phyloP scores from a whole-genome alignment of 2,113 vertebrate species.

The Coptodon bakossiorum region DNA sequence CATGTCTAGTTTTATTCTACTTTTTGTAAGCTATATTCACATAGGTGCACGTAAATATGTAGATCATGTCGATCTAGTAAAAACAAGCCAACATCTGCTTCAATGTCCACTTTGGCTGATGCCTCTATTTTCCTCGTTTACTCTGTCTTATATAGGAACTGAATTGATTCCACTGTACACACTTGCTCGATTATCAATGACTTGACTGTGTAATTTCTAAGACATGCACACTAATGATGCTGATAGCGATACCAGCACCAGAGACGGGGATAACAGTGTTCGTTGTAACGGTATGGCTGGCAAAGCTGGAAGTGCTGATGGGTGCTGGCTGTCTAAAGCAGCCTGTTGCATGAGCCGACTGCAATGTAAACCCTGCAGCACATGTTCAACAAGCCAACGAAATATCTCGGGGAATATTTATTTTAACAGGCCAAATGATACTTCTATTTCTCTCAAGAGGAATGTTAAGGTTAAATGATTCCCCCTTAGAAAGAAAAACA shows the following conservation, averaged over 20 bases:
- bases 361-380: conserved; percentile 55
- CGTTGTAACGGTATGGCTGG: not conserved
- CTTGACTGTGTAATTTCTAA: not conserved
- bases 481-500: conserved; percentile 49
- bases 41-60: not conserved
- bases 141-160: not conserved
- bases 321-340: conserved; percentile 8
- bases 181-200: not conserved
- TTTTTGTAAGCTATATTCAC: not conserved
- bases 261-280: not conserved
- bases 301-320: conserved; percentile 21
- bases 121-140: not conserved
- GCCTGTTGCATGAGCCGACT: not conserved
- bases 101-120: not conserved
- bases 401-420: conserved; percentile 69
- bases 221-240: not conserved
- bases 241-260: not conserved
- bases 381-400: conserved; percentile 31
- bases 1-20: not conserved
- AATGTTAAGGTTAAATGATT: conserved; percentile 66
- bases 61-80: not conserved
- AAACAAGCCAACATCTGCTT: not conserved
- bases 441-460: conserved; percentile 54
- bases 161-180: not conserved
- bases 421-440: conserved; percentile 68